A percentile compares a stretch with the other conserved stretches of the same genome.
Evolutionary conservation across 2,797 vertebrate genomes (phyloP).

Genomic region (Cuniculus paca): DNA sequence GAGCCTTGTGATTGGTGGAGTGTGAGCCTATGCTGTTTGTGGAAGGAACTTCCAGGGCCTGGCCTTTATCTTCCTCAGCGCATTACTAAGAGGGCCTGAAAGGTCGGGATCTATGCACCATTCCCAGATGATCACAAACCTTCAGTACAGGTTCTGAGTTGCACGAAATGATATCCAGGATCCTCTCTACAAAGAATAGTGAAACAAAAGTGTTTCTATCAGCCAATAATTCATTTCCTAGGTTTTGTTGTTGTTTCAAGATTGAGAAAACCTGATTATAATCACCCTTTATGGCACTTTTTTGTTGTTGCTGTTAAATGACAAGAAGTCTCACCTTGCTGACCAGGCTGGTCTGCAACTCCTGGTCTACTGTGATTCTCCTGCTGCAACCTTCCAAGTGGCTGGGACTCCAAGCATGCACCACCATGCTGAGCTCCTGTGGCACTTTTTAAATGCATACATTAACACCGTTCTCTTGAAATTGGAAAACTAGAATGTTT

Average conservation of each 20-base stretch:
- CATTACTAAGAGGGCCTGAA: neutral
- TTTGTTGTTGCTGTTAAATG: neutral
- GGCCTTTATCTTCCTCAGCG: constrained; percentile 33
- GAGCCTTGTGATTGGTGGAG: neutral
- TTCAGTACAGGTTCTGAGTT: neutral
- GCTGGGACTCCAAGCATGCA: neutral
- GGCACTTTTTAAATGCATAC: neutral
- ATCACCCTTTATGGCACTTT: neutral
- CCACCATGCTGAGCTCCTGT: neutral
- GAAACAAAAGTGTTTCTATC: constrained; percentile 3
- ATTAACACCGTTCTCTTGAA: constrained; percentile 32
- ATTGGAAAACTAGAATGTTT: constrained; percentile 14
- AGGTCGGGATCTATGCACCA: neutral
- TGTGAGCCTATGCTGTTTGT: neutral
- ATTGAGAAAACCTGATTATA: neutral
- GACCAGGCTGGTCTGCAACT: neutral
- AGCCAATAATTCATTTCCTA: neutral
- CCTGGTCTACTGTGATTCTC: neutral
- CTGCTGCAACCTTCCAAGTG: neutral
- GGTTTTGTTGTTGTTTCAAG: neutral
- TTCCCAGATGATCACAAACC: neutral
- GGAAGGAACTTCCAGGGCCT: neutral
- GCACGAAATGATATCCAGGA: neutral
- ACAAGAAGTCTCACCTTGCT: neutral
- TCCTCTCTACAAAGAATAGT: constrained; percentile 19